Evolutionary conservation across 2,888 invertebrate genomes (phyloP).

Genomic region (Strigamia maritima): DNA sequence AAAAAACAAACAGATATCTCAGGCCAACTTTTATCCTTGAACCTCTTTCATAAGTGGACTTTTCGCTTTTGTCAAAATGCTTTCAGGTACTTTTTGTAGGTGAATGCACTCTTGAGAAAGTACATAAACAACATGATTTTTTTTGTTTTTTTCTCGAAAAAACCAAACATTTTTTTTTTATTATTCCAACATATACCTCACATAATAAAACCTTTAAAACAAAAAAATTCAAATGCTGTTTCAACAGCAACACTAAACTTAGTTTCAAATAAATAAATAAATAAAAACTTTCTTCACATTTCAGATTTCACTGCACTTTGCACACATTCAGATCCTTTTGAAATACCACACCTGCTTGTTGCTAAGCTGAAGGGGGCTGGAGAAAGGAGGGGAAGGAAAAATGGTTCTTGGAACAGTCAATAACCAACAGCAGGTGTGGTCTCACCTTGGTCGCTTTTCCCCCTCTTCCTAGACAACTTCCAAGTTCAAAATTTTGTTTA

Average conservation of each 20-base stretch:
- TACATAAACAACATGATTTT: neutral
- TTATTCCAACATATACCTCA: neutral
- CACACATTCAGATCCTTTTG: neutral
- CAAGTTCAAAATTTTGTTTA: neutral
- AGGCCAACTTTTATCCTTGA: constrained; percentile 4
- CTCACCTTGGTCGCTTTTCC: too few species aligned
- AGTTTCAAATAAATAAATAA: neutral
- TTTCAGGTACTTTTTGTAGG: neutral
- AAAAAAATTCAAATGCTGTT: neutral
- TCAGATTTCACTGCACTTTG: neutral
- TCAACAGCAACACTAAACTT: neutral
- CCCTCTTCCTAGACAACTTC: neutral
- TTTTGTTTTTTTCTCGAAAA: too few species aligned
- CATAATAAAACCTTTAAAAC: neutral
- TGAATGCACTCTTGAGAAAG: neutral
- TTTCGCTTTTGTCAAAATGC: neutral
- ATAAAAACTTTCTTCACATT: neutral
- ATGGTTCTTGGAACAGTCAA: neutral
- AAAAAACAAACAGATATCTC: neutral
- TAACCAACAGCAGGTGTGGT: neutral
- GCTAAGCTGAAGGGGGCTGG: neutral
- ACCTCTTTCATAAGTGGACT: neutral
- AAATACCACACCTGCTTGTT: neutral
- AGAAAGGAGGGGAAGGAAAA: neutral
- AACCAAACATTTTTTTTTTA: neutral